These are phyloP conservation scores for Oxyteleia sp. DNA, from an alignment of 2,888 invertebrate genomes.

Conservation along the genomic window DNA sequence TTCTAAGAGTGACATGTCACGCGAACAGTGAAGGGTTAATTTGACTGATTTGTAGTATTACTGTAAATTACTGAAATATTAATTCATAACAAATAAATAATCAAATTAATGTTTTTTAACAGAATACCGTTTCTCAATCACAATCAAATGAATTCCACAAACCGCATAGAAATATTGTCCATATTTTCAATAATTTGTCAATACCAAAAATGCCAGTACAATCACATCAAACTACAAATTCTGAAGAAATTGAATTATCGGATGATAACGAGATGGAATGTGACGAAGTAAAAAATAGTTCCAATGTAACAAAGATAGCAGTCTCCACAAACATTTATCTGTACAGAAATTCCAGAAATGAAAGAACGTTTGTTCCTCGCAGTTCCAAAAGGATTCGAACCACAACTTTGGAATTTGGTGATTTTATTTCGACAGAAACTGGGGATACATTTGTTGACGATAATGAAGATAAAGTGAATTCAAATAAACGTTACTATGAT, in stretches of 20 bases:
- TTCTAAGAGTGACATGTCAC: no score
- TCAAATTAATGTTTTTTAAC: no score
- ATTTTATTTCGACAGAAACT: slow-evolving; percentile 78
- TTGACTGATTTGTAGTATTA: no score
- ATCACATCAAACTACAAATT: slow-evolving; percentile 2
- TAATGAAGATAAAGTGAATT: slow-evolving; percentile 19
- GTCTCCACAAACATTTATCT: slow-evolving; percentile 81
- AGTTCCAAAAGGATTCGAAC: no score
- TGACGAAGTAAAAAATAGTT: slow-evolving; percentile 35
- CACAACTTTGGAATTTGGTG: slow-evolving; percentile 61
- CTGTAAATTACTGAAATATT: no score
- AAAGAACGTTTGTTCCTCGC: slow-evolving; percentile 83
- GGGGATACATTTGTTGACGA: not conserved
- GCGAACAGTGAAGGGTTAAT: no score
- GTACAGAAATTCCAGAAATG: slow-evolving; percentile 80
- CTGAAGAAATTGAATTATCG: slow-evolving; percentile 15
- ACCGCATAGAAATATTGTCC: no score
- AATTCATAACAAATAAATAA: no score
- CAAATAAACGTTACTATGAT: slow-evolving; percentile 72
- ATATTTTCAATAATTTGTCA: no score
- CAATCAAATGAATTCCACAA: no score
- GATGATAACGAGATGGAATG: slow-evolving; percentile 45
- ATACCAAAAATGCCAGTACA: not conserved
- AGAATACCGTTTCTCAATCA: no score
- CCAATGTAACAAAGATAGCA: slow-evolving; percentile 11